These are phyloP conservation scores for Sarotherodon lohbergeri DNA, from an alignment of 2,113 vertebrate genomes.

Conservation along the genomic window DNA sequence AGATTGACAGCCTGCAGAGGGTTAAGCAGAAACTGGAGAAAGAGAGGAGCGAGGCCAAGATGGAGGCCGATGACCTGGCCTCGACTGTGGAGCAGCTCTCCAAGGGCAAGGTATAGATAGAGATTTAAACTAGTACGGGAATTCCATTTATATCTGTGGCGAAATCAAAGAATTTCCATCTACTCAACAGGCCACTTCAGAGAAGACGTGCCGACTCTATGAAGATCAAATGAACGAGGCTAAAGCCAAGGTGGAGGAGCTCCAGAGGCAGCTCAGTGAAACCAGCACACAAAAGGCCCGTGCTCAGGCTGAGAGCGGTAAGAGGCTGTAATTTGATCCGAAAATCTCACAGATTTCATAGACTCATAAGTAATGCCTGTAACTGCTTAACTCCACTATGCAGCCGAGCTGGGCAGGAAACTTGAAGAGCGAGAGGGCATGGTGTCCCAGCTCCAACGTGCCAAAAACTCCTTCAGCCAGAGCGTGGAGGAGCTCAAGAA, in stretches of 20 bases:
- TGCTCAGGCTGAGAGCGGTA: conserved; percentile 84
- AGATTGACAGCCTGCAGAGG: conserved; percentile 86
- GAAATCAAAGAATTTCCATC: not conserved
- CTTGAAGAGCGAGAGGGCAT: conserved; percentile 86
- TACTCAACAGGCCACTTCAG: conserved; percentile 72
- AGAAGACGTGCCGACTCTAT: conserved; percentile 85
- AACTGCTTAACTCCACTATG: not conserved
- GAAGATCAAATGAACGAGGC: conserved; percentile 90
- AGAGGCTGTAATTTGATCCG: not conserved
- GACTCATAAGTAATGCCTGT: not conserved
- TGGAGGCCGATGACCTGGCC: conserved; percentile 86
- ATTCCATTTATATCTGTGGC: not conserved
- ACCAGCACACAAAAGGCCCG: conserved; percentile 76
- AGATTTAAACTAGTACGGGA: not conserved
- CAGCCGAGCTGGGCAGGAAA: conserved; percentile 83
- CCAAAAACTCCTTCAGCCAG: conserved; percentile 83
- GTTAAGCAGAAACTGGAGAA: conserved; percentile 84
- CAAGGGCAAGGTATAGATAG: conserved; percentile 80
- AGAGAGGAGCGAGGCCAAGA: conserved; percentile 73
- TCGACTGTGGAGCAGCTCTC: conserved; percentile 83
- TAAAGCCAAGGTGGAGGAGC: conserved; percentile 85
- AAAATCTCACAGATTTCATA: not conserved
- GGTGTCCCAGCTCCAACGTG: conserved; percentile 85
- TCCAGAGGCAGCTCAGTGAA: conserved; percentile 83
- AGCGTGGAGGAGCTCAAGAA: conserved; percentile 85